Conservation (phyloP, 1,140 invertebrate genomes). For the Cydia pomonella region DNA sequence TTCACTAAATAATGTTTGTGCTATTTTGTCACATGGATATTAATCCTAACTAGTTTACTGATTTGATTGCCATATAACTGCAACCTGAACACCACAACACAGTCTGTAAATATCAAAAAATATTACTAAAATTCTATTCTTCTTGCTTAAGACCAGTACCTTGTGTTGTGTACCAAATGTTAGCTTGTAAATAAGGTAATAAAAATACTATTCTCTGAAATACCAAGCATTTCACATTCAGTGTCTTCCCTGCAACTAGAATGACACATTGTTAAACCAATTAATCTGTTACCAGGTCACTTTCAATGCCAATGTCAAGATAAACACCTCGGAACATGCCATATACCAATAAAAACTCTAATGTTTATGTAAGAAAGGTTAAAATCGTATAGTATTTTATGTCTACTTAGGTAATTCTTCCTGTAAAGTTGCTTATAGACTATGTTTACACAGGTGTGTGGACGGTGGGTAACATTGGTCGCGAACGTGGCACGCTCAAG, state of each 20-base stretch:
- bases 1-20: no score
- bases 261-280: not conserved
- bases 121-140: no score
- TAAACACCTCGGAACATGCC: not conserved
- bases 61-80: no score
- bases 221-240: not conserved
- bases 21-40: no score
- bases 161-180: not conserved
- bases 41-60: no score
- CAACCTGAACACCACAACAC: no score
- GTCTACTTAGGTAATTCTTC: not conserved
- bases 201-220: not conserved
- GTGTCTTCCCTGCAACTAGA: not conserved
- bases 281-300: not conserved
- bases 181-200: not conserved
- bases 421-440: not conserved
- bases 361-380: not conserved
- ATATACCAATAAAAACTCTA: not conserved
- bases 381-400: not conserved
- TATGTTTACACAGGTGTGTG: constrained; percentile 87
- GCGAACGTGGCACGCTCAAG: constrained; percentile 86
- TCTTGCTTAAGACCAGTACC: no score
- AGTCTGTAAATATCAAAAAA: no score
- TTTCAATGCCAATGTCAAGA: not conserved
- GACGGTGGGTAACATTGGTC: constrained; percentile 94